Conservation (phyloP, 1,140 invertebrate species). For the Caenorhabditis tropicalis region DNA sequence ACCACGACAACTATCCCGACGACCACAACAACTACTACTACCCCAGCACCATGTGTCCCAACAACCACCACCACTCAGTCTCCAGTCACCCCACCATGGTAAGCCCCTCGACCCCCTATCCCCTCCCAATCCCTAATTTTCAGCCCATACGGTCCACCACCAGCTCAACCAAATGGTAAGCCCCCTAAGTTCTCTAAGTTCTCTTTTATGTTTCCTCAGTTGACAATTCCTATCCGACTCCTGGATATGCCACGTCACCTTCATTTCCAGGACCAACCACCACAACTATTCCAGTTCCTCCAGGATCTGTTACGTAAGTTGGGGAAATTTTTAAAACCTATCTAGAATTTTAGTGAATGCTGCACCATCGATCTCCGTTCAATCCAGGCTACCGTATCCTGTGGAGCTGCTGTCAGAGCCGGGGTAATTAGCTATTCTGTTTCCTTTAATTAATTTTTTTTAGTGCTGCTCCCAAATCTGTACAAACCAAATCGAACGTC, state of each 20-base stretch:
- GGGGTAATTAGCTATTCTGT: not conserved
- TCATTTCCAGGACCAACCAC: not conserved
- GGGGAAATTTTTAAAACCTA: not conserved
- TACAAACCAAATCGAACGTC: not conserved
- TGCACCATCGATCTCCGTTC: constrained; percentile 1
- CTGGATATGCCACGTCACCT: not conserved
- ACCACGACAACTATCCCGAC: not conserved
- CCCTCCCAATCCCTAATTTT: not conserved
- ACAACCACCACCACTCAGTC: not conserved
- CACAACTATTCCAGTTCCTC: not conserved
- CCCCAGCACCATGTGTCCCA: not conserved
- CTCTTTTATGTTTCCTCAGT: not conserved
- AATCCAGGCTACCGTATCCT: constrained; percentile 2
- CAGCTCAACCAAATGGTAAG: not conserved
- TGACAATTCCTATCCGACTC: not conserved
- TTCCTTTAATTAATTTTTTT: not conserved
- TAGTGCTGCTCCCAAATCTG: constrained; percentile 12
- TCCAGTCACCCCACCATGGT: not conserved
- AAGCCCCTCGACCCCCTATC: not conserved
- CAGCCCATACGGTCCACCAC: not conserved
- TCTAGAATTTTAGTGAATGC: not conserved
- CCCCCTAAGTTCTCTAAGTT: not conserved
- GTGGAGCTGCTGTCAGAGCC: not conserved
- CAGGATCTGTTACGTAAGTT: not conserved
- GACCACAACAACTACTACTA: not conserved